phyloP scores from a whole-genome alignment of 1,140 invertebrate species.

The Apis cerana region DNA sequence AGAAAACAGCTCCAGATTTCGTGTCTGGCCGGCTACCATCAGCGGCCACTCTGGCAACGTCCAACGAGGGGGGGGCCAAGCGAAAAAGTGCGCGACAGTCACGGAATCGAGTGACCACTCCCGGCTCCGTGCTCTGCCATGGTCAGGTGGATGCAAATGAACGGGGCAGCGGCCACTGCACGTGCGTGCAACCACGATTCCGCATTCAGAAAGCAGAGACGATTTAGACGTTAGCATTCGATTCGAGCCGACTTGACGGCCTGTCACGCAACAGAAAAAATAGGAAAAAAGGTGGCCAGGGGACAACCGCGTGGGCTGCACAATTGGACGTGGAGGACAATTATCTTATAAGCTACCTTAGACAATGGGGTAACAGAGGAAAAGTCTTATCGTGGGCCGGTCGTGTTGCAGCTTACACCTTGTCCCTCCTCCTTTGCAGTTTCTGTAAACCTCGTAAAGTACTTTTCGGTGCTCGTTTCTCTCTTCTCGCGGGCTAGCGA shows the following conservation, averaged over 20 bases:
- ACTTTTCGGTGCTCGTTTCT: not conserved
- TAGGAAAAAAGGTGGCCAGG: not conserved
- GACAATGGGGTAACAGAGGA: constrained; percentile 20
- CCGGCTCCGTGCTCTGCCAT: too few relatives aligned
- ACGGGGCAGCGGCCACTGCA: not conserved
- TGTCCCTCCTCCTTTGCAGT: constrained; percentile 7
- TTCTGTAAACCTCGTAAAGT: constrained; percentile 42
- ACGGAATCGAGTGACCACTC: not conserved
- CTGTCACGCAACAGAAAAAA: not conserved
- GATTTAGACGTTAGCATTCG: constrained; percentile 53
- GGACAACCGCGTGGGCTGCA: not conserved
- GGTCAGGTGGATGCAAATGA: constrained; percentile 48
- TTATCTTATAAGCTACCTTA: constrained; percentile 33
- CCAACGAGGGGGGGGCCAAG: too few relatives aligned
- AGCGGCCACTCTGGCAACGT: too few relatives aligned
- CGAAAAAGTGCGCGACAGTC: too few relatives aligned
- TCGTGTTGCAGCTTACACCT: not conserved
- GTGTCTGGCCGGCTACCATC: not conserved
- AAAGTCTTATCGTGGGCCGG: constrained; percentile 32
- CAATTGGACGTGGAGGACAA: constrained; percentile 33
- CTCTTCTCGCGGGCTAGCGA: not conserved
- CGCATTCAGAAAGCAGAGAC: not conserved
- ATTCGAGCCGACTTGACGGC: not conserved
- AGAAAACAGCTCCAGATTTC: not conserved
- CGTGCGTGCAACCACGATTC: not conserved